Percentiles rank a stretch among this genome's conserved stretches.
Conservation (phyloP, 2,113 vertebrate genomes). For the Engraulis encrasicolus region DNA sequence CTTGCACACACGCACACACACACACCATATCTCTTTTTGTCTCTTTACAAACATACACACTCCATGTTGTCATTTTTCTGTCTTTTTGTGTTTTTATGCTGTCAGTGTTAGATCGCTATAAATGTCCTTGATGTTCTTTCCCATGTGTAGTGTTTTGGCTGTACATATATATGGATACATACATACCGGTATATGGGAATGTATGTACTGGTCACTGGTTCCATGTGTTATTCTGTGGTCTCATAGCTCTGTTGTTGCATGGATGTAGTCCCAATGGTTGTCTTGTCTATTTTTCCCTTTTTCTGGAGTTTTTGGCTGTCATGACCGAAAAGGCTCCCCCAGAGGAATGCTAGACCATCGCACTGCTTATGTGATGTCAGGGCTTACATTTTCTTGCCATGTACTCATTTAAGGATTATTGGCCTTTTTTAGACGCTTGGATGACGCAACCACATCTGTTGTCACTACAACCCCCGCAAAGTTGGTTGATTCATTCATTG, state of each 20-base stretch:
- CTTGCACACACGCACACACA: too few species aligned
- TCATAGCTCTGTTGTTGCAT: conserved; percentile 28
- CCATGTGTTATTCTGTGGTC: background rate
- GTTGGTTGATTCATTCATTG: too few species aligned
- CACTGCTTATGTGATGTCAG: background rate
- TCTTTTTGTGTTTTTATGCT: background rate
- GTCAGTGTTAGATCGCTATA: background rate
- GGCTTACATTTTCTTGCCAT: background rate
- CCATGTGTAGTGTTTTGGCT: background rate
- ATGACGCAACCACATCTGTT: too few species aligned
- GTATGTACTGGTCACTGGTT: background rate
- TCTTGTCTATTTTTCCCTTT: background rate
- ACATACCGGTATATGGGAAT: background rate
- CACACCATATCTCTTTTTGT: too few species aligned
- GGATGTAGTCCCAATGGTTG: background rate
- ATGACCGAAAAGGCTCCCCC: background rate
- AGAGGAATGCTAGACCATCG: background rate
- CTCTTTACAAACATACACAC: background rate
- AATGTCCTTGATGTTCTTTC: background rate
- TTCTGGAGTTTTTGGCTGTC: background rate
- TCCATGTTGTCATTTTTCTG: background rate
- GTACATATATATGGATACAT: background rate
- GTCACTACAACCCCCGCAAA: too few species aligned
- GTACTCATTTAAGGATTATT: too few species aligned
- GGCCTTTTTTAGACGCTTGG: too few species aligned